Percentiles rank a stretch among this genome's conserved stretches.
Conservation (phyloP, 1,140 invertebrate genomes). For the Sweltsa coloradensis region DNA sequence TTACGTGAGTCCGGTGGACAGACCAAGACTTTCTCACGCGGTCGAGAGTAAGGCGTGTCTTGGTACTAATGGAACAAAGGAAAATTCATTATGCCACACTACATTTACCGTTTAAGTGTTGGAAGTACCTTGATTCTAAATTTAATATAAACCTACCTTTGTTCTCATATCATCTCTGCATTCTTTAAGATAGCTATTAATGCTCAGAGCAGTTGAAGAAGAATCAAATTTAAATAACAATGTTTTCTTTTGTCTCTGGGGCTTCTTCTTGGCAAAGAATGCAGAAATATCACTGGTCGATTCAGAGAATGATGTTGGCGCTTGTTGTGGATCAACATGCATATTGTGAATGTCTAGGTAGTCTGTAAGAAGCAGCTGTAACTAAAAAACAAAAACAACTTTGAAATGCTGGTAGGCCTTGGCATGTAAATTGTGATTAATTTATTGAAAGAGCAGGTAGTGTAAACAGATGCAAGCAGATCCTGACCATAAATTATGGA, state of each 20-base stretch:
- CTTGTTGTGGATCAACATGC: constrained; percentile 41
- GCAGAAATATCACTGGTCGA: constrained; percentile 44
- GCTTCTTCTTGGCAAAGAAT: constrained; percentile 41
- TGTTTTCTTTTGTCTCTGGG: constrained; percentile 36
- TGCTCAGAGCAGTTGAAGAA: constrained; percentile 58
- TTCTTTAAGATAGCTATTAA: constrained; percentile 46
- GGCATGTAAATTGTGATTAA: no score
- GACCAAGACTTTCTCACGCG: constrained; percentile 42
- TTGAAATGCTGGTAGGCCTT: no score
- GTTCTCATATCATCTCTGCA: no score
- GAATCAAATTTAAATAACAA: constrained; percentile 68
- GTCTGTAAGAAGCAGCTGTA: constrained; percentile 65
- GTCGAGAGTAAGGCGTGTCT: constrained; percentile 16
- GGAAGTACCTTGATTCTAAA: constrained; percentile 5
- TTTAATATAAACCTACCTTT: no score
- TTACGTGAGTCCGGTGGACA: constrained; percentile 61
- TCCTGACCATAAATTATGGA: no score
- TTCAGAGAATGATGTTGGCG: constrained; percentile 40
- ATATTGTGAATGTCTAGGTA: constrained; percentile 72
- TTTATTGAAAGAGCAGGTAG: no score
- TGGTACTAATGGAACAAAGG: no score
- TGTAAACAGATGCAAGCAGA: no score
- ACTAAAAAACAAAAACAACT: constrained; percentile 34
- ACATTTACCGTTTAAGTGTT: constrained; percentile 21
- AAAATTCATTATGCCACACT: constrained; percentile 12